phyloP scores from a whole-genome alignment of 2,797 vertebrate species.

The Bovichtus diacanthus region DNA sequence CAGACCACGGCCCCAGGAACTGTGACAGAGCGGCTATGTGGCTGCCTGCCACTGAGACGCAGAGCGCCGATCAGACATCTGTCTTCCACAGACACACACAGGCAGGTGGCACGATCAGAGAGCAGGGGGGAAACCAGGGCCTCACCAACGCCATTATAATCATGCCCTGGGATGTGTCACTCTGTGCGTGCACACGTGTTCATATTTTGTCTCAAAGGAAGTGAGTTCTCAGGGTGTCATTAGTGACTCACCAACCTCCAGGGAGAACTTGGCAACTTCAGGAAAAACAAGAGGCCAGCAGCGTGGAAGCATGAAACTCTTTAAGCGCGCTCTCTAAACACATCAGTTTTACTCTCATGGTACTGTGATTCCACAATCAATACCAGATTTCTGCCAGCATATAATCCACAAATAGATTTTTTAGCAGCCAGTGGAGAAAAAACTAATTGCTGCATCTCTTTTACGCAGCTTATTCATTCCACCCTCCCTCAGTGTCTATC shows the following conservation, averaged over 20 bases:
- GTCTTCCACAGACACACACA: conserved; percentile 41
- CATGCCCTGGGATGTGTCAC: conserved; percentile 57
- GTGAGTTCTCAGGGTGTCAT: conserved; percentile 46
- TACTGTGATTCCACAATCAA: conserved; percentile 41
- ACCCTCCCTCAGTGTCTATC: conserved; percentile 11
- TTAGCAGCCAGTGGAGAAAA: conserved; percentile 26
- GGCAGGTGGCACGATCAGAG: conserved; percentile 43
- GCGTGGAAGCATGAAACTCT: conserved; percentile 40
- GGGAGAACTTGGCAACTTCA: conserved; percentile 38
- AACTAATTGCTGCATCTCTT: conserved; percentile 36
- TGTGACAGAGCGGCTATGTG: conserved; percentile 53
- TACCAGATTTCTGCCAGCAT: conserved; percentile 35
- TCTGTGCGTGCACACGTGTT: conserved; percentile 23
- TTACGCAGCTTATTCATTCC: conserved; percentile 24
- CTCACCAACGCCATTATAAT: conserved; percentile 46
- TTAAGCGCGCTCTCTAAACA: conserved; percentile 39
- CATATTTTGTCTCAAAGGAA: conserved; percentile 43
- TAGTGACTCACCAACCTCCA: conserved; percentile 57
- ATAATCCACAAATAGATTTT: conserved; percentile 13
- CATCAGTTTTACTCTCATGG: conserved; percentile 23
- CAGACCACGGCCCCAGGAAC: conserved; percentile 52
- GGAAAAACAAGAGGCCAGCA: conserved; percentile 27
- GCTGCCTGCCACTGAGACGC: conserved; percentile 46
- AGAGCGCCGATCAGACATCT: conserved; percentile 68
- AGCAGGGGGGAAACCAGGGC: conserved; percentile 32